Evolutionary conservation across 2,888 invertebrate genomes (phyloP), one percentile per base, ranked within the genome.

Genomic region (Conchocele bisecta): DNA sequence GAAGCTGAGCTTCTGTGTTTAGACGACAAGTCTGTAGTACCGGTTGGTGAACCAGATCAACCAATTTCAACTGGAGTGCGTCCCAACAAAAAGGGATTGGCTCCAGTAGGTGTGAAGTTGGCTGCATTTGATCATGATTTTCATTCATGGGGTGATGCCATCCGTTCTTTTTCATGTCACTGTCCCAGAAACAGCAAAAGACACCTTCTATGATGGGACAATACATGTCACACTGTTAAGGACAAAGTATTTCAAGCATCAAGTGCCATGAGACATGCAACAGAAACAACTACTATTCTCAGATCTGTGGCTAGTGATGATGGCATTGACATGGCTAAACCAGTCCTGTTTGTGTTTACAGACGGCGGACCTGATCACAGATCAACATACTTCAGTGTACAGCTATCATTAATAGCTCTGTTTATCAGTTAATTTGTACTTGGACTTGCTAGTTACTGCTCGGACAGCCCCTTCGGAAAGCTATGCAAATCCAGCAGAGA

Each of bases 361-460:
- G 77, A 74, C 60, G 74, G 77, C 37, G 77, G 70, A 5, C 77
- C 75, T 20, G 71, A 67, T 20, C 69, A 69, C 26, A 50, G 61
- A 28, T 22, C 51, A 37, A 61, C 51, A 6, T n/a, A 17, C 33
- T 48, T 33, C 15, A 24, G n/a, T 17, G 68, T 73, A 5, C 71
- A 72, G 54, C 9, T 76, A 11, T 39, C 63, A 15, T 28, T 26
- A 26, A 31, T 76, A 5, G 15, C 31, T n/a, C 31, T 58, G 26
- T 74, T 76, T 26, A 50, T 69, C 15, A 51, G 61, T 61, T 15
- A 22, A 31, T 5, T 37, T 76, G 9, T 69, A 77, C 37, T 37
- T 77, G 15, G 77, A 77, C 51, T 33, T 73, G 54, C 31, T 73
- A 1, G 53, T 77, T 7, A 20, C 57, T 37, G 70, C 41, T 5